A percentile compares a stretch with the other conserved stretches of the same genome.
Evolutionary conservation across 1,140 invertebrate genomes (phyloP).

Genomic region (Caenorhabditis tropicalis): DNA sequence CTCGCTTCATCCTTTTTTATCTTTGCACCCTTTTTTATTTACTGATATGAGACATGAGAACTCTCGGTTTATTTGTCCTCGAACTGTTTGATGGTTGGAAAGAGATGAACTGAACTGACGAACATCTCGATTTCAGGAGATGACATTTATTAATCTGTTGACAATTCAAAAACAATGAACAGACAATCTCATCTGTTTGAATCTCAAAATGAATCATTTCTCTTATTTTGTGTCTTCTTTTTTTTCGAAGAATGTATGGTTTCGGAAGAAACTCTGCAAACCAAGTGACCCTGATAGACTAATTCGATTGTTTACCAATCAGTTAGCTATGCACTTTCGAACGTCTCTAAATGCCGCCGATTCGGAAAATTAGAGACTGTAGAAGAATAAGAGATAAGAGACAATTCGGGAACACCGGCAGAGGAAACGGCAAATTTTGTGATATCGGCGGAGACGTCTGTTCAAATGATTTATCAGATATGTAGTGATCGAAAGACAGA

Average conservation of each 20-base stretch:
- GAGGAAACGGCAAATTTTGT: background rate
- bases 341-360: background rate
- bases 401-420: background rate
- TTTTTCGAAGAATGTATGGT: background rate
- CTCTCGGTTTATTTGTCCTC: background rate
- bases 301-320: conserved; percentile 22
- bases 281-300: conserved; percentile 5
- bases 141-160: conserved; percentile 15
- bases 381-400: background rate
- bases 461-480: background rate
- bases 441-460: background rate
- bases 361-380: background rate
- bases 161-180: background rate
- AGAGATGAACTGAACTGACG: background rate
- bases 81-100: background rate
- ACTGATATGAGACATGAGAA: background rate
- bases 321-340: conserved; percentile 24
- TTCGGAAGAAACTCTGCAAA: conserved; percentile 26
- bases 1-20: background rate
- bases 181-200: background rate
- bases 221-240: conserved; percentile 2
- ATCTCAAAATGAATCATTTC: conserved; percentile 22
- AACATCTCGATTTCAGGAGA: background rate
- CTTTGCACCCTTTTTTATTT: conserved; percentile 21
- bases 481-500: background rate